Base-by-base conservation (phyloP, 2,888 invertebrate species). In the Strigamia maritima region DNA sequence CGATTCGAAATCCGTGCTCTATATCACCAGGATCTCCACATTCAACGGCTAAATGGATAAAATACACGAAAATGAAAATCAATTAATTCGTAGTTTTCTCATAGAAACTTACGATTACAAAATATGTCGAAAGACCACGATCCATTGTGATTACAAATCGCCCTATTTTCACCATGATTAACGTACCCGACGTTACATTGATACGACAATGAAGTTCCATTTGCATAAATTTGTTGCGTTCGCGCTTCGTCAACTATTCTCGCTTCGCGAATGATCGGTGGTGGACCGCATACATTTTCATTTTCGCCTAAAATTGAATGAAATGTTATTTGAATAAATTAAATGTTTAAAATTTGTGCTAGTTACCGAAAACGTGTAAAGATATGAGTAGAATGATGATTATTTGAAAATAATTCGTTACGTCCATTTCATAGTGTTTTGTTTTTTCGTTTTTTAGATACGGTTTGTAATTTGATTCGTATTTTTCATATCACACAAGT, bases 11-110 rank as follows among this genome's bases (percentile, higher is more conserved):
- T 35, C 40, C 76, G 19, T 76, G 6, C n/a, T 31, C 40, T 6
- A 76, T 44, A 22, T 76, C 6, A 22, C 76, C 76, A 40, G 76
- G 76, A 44, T 76, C 76, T 7, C 44, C 76, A 16, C 76, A 76
- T 8, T 31, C 76, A 19, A 76, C 76, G 44, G 76, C 76, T 76
- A 60, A 60, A 60, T 22, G 22, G 22, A 14, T 10, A 14, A 44
- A 10, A 14, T 44, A 14, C 8, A 44, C 4, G 4, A 35, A 35
- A 35, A 7, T 35, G 4, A 7, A 35, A 35, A 35, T 7, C 6
- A 49, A 12, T 49, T 8, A 19, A 12, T 7, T 49, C 16, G 49
- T 10, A 4, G 3, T 49, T 49, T n/a, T n/a, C n/a, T n/a, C n/a
- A n/a, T 14, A 35, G 6, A 35, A 35, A 35, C 4, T 49, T 60